A percentile compares a stretch with the other conserved stretches of the same genome.
Conservation (phyloP, 2,888 invertebrate species). For the Ophioninae sp. region DNA sequence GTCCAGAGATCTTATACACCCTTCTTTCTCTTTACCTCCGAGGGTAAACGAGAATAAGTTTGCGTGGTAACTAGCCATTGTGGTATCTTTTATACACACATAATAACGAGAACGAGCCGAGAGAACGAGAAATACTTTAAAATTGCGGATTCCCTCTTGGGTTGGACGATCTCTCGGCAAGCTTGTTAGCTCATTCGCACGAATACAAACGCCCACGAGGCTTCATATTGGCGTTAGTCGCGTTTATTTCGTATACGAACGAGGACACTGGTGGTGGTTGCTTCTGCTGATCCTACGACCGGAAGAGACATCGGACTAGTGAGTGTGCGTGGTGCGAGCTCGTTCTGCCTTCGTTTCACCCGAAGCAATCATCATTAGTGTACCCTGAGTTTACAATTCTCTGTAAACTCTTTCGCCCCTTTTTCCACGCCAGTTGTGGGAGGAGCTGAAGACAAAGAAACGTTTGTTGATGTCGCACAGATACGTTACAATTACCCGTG, state of each 20-base stretch:
- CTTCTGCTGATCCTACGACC: too few relatives aligned
- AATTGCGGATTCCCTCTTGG: conserved; percentile 54
- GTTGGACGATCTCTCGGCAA: conserved; percentile 23
- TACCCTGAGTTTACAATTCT: conserved; percentile 40
- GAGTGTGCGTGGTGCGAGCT: conserved; percentile 39
- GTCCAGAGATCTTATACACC: not conserved
- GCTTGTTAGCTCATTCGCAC: conserved; percentile 40
- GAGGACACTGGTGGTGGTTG: not conserved
- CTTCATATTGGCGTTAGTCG: conserved; percentile 24
- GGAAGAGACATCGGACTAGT: not conserved
- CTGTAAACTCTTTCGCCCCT: not conserved
- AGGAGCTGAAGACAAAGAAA: not conserved
- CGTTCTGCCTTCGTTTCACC: conserved; percentile 58
- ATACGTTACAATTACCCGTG: not conserved
- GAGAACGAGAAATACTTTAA: conserved; percentile 51
- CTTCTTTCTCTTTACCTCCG: not conserved
- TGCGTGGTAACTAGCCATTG: conserved; percentile 58
- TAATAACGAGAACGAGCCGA: conserved; percentile 13
- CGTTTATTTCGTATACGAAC: conserved; percentile 12
- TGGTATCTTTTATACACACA: conserved; percentile 25
- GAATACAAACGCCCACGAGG: conserved; percentile 28
- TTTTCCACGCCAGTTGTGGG: not conserved
- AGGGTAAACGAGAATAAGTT: conserved; percentile 34
- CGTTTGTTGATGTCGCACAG: conserved; percentile 8
- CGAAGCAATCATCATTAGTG: conserved; percentile 72